phyloP scores from a whole-genome alignment of 2,113 vertebrate genomes.

The Thalassoma bifasciatum region DNA sequence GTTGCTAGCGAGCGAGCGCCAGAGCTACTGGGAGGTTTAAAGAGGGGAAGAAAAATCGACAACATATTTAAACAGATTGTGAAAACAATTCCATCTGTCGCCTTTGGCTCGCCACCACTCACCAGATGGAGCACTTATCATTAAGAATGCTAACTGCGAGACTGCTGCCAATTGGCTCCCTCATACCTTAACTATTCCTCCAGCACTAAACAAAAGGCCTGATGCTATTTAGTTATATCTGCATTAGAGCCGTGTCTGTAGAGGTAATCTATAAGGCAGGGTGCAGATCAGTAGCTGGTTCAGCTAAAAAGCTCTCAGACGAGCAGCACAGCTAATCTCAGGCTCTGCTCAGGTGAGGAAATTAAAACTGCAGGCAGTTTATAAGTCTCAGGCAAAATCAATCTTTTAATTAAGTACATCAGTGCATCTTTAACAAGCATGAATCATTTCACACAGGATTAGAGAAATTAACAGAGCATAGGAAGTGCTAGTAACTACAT shows the following conservation, averaged over 20 bases:
- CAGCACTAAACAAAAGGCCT: slow-evolving; percentile 69
- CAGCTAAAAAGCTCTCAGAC: slow-evolving; percentile 33
- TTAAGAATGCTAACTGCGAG: slow-evolving; percentile 79
- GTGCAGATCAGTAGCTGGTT: slow-evolving; percentile 34
- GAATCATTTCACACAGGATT: slow-evolving; percentile 76
- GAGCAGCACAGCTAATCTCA: slow-evolving; percentile 60
- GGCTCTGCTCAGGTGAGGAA: slow-evolving; percentile 73
- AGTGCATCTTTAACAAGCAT: slow-evolving; percentile 77
- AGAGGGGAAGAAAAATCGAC: slow-evolving; percentile 80
- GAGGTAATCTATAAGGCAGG: slow-evolving; percentile 59
- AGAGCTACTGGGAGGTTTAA: slow-evolving; percentile 68
- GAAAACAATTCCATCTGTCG: slow-evolving; percentile 87
- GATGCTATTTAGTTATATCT: slow-evolving; percentile 69
- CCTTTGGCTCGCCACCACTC: slow-evolving; percentile 72
- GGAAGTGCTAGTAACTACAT: slow-evolving; percentile 50
- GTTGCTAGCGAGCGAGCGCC: slow-evolving; percentile 53
- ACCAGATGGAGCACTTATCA: slow-evolving; percentile 82
- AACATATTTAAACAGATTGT: slow-evolving; percentile 86
- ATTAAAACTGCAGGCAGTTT: slow-evolving; percentile 72
- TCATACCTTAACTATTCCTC: slow-evolving; percentile 54
- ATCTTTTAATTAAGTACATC: slow-evolving; percentile 83
- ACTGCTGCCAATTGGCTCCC: slow-evolving; percentile 75
- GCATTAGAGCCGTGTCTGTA: slow-evolving; percentile 63
- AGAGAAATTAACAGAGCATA: slow-evolving; percentile 75
- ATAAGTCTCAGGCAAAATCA: slow-evolving; percentile 68